Conservation (phyloP, 2,797 vertebrate species). For the Macropodus opercularis region DNA sequence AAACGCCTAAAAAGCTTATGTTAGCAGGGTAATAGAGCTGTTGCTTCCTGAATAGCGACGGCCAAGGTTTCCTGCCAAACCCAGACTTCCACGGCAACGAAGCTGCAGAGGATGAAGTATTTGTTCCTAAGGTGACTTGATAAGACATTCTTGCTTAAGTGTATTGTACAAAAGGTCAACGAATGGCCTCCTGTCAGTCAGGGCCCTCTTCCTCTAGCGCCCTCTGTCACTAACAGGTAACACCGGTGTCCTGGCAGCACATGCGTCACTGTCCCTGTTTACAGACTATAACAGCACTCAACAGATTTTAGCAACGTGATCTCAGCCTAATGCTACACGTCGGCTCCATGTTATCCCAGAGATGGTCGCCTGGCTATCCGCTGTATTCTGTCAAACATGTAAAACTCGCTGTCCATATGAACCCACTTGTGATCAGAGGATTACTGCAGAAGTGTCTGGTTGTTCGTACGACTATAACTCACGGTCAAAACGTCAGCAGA, state of each 20-base stretch:
- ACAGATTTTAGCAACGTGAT: constrained; percentile 45
- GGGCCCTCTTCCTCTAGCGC: neutral
- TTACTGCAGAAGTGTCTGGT: constrained; percentile 62
- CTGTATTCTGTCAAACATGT: constrained; percentile 68
- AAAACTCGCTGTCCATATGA: constrained; percentile 57
- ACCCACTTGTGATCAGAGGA: constrained; percentile 69
- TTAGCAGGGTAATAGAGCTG: constrained; percentile 67
- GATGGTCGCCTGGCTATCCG: constrained; percentile 31
- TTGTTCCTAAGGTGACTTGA: too few relatives aligned
- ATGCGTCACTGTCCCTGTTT: neutral
- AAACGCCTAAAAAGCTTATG: constrained; percentile 66
- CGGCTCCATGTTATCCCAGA: constrained; percentile 38
- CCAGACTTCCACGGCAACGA: constrained; percentile 26
- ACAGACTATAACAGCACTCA: constrained; percentile 20
- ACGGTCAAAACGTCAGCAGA: constrained; percentile 63
- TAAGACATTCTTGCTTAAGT: neutral
- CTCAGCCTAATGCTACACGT: constrained; percentile 24
- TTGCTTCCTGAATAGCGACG: constrained; percentile 58
- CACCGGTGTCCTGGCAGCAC: neutral
- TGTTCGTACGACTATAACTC: constrained; percentile 67
- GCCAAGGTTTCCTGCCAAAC: constrained; percentile 43
- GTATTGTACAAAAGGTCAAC: neutral
- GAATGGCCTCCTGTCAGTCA: too few relatives aligned
- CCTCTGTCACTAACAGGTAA: neutral
- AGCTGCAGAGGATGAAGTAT: constrained; percentile 12